Conservation (phyloP, 2,797 vertebrate species). For the Hafferia zeledoni region DNA sequence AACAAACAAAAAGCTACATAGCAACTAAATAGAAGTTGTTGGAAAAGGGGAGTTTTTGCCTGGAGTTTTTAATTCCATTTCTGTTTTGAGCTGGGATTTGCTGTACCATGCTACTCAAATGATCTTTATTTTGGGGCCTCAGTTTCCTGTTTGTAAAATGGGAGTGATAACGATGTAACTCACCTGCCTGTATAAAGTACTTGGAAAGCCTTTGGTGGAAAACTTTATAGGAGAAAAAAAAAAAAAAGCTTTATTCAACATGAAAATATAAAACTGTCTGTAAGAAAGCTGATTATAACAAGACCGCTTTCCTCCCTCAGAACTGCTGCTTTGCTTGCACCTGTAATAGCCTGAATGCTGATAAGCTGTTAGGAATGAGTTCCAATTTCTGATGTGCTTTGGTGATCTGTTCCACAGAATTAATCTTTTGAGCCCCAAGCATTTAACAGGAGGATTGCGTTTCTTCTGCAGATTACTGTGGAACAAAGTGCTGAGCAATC, state of each 20-base stretch:
- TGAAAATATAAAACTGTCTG: not conserved
- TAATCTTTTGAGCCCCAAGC: not conserved
- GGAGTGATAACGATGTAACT: not conserved
- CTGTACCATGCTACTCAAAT: not conserved
- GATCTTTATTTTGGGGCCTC: not conserved
- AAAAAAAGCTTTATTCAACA: slow-evolving; percentile 9
- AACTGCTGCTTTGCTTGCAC: not conserved
- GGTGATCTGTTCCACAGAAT: not conserved
- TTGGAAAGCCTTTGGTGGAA: not conserved
- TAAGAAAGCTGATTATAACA: not conserved
- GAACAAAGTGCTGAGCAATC: slow-evolving; percentile 47
- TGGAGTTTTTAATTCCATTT: not conserved
- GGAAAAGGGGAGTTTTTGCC: not conserved
- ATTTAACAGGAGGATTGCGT: not conserved
- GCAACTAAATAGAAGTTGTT: not conserved
- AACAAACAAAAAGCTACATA: not conserved
- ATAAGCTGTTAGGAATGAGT: not conserved
- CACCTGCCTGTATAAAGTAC: not conserved
- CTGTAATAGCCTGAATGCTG: not conserved
- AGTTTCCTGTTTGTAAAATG: not conserved
- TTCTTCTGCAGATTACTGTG: not conserved
- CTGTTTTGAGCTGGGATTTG: not conserved
- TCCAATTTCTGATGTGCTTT: not conserved
- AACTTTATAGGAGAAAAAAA: not conserved
- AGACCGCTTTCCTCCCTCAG: not conserved